A percentile compares a stretch with the other conserved stretches of the same genome.
Evolutionary conservation across 2,113 vertebrate genomes (phyloP).

Genomic region (Callocephalon fimbriatum): DNA sequence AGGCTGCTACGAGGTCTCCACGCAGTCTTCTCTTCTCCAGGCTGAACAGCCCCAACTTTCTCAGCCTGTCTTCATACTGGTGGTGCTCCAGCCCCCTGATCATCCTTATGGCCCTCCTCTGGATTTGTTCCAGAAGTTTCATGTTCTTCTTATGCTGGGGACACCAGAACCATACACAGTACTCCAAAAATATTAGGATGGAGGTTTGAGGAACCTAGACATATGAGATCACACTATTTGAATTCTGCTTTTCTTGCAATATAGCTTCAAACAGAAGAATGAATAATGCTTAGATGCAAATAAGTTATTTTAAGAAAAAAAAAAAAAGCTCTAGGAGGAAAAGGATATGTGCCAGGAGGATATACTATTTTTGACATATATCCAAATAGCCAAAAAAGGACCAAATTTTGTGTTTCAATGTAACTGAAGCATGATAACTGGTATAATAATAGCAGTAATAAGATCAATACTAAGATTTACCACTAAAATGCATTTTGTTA

Average conservation of each 20-base stretch:
- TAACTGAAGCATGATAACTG: background rate
- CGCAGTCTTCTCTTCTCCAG: background rate
- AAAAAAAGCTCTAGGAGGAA: background rate
- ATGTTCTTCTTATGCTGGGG: background rate
- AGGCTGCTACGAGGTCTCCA: background rate
- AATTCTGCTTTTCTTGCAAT: background rate
- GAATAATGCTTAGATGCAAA: background rate
- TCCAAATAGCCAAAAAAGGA: background rate
- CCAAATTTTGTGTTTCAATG: background rate
- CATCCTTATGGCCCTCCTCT: background rate
- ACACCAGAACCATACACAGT: background rate
- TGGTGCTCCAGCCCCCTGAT: background rate
- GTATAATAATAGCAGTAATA: background rate
- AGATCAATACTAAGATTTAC: background rate
- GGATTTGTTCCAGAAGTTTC: background rate
- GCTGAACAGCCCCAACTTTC: background rate
- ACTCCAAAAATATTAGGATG: background rate
- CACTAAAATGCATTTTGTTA: background rate
- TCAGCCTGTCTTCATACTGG: background rate
- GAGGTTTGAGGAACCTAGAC: background rate
- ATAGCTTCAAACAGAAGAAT: background rate
- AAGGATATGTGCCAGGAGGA: background rate
- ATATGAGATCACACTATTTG: background rate
- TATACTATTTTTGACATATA: background rate
- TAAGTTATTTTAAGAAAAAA: rapidly evolving